Percentiles rank a stretch among this genome's conserved stretches.
Evolutionary conservation across 2,888 invertebrate genomes (phyloP).

Genomic region (Stramonita haemastoma): DNA sequence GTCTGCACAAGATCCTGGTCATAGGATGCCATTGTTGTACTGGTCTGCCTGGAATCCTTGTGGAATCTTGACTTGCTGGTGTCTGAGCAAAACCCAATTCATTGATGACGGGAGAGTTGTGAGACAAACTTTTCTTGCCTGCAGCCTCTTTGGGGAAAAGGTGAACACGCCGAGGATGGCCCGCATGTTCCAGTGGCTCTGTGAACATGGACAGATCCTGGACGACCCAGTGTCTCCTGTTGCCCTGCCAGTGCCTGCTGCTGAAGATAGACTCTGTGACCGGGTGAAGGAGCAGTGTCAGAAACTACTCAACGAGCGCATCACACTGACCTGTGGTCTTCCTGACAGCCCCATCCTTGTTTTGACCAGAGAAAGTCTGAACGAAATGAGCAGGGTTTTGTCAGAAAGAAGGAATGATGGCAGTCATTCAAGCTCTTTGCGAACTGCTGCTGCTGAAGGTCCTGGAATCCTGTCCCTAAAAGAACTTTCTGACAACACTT

Average conservation of each 20-base stretch:
- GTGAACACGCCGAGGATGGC: conserved; percentile 21
- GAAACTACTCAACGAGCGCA: neutral
- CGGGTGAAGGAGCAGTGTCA: neutral
- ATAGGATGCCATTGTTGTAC: conserved; percentile 27
- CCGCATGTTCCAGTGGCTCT: neutral
- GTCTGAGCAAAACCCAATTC: neutral
- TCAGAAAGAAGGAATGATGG: neutral
- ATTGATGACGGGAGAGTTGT: neutral
- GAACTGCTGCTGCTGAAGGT: neutral
- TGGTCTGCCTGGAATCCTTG: conserved; percentile 23
- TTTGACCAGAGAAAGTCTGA: neutral
- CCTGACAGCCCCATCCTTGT: neutral
- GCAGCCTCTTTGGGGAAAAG: conserved; percentile 22
- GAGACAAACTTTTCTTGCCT: neutral
- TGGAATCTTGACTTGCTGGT: neutral
- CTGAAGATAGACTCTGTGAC: neutral
- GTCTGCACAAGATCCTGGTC: neutral
- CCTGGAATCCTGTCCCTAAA: neutral
- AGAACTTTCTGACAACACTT: neutral
- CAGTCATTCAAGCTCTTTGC: neutral
- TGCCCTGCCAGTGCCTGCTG: neutral
- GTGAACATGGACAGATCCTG: neutral
- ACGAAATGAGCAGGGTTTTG: neutral
- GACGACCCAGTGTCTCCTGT: neutral
- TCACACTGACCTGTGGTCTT: neutral